Percentiles rank a stretch among this genome's conserved stretches.
Conservation (phyloP, 2,113 vertebrate genomes). For the Tetrax tetrax region DNA sequence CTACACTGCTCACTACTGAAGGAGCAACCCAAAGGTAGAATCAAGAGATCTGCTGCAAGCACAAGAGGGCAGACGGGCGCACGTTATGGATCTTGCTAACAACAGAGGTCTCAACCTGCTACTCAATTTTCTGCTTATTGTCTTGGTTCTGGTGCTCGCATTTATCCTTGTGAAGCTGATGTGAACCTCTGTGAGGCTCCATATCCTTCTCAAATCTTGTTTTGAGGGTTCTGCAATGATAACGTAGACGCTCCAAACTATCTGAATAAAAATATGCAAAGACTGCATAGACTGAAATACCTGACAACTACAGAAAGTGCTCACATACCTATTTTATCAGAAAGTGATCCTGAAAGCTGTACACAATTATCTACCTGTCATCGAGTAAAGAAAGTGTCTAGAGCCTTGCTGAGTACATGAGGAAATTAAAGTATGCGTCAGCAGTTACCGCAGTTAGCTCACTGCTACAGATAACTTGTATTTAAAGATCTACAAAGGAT, state of each 20-base stretch:
- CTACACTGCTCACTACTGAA: neutral
- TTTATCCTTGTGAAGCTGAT: conserved; percentile 82
- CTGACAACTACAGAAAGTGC: neutral
- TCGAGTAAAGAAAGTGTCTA: neutral
- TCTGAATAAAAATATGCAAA: neutral
- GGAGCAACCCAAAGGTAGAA: neutral
- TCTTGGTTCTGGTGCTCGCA: conserved; percentile 78
- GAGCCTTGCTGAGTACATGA: neutral
- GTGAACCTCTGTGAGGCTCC: conserved; percentile 18
- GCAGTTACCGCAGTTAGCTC: neutral
- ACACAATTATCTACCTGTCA: neutral
- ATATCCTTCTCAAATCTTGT: neutral
- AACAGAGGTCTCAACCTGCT: conserved; percentile 79
- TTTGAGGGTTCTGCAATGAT: neutral
- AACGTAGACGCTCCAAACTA: neutral
- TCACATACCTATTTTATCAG: neutral
- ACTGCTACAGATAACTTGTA: neutral
- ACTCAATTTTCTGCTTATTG: conserved; percentile 82
- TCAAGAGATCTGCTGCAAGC: neutral
- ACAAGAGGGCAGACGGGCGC: conserved; percentile 14
- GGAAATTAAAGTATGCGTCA: neutral
- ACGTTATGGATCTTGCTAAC: conserved; percentile 75
- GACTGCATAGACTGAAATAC: neutral
- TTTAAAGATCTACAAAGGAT: neutral
- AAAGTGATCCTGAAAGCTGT: neutral